Percentiles rank a stretch among this genome's conserved stretches.
These are phyloP conservation scores for Florisuga fusca DNA, from an alignment of 2,797 vertebrate genomes.

Conservation along the genomic window DNA sequence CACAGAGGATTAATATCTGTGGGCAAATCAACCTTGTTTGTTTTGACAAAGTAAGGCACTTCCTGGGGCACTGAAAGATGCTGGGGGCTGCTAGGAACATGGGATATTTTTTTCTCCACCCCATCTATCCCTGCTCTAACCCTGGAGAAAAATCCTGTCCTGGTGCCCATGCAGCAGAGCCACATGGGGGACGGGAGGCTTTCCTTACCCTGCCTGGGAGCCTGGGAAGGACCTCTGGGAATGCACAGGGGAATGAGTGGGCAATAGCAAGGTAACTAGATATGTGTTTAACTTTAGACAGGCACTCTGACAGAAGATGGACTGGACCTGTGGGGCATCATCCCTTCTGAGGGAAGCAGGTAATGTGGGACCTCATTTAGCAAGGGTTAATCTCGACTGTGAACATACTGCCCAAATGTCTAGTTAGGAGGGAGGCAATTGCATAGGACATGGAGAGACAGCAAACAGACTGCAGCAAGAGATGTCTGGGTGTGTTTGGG, in stretches of 20 bases:
- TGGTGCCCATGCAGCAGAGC: not conserved
- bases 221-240: not conserved
- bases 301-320: constrained; percentile 79
- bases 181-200: fast-evolving
- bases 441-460: not conserved
- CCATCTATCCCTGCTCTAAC: not conserved
- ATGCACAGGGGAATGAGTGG: not conserved
- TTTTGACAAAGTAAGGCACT: constrained; percentile 77
- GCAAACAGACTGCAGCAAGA: not conserved
- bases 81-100: not conserved
- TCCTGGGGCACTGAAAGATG: not conserved
- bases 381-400: not conserved
- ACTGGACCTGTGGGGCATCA: constrained; percentile 74
- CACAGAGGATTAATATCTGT: constrained; percentile 79
- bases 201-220: not conserved
- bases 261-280: not conserved
- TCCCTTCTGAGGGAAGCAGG: constrained; percentile 57
- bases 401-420: not conserved
- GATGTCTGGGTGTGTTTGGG: fast-evolving
- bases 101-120: too few species aligned
- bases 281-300: constrained; percentile 53
- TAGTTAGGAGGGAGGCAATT: not conserved
- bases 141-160: not conserved
- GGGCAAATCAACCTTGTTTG: constrained; percentile 79
- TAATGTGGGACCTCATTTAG: constrained; percentile 23